A percentile compares a stretch with the other conserved stretches of the same genome.
Evolutionary conservation across 2,797 vertebrate species (phyloP).

Genomic region (Clarias platycephalus): DNA sequence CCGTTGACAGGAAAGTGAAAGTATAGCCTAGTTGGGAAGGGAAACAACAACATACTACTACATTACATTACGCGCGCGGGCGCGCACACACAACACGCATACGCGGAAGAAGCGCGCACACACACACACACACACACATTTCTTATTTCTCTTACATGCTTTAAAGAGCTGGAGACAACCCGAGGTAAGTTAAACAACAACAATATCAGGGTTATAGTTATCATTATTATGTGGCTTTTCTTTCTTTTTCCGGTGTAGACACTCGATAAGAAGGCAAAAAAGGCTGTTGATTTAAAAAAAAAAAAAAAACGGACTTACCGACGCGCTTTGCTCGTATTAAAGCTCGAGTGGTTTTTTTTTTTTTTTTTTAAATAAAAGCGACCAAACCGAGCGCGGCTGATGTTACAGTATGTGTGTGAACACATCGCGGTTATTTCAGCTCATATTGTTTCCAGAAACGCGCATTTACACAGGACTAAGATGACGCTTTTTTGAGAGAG

Average conservation of each 20-base stretch:
- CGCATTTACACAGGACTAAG: neutral
- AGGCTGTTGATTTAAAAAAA: too few relatives aligned
- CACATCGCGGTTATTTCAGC: too few relatives aligned
- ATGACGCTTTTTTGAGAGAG: neutral
- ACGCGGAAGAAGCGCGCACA: conserved; percentile 15
- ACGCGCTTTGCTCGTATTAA: neutral
- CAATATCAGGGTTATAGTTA: too few relatives aligned
- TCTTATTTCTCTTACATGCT: conserved; percentile 42
- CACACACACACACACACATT: conserved; percentile 21
- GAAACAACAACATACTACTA: conserved; percentile 14
- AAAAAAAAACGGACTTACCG: neutral
- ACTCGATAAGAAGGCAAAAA: too few relatives aligned
- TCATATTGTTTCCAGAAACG: neutral
- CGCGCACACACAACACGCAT: conserved; percentile 13
- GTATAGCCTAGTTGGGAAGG: conserved; percentile 40
- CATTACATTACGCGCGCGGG: neutral
- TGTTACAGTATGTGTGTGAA: too few relatives aligned
- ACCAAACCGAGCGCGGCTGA: neutral
- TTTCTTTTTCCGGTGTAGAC: neutral
- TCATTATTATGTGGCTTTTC: neutral
- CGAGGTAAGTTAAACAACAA: conserved; percentile 26
- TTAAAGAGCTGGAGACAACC: conserved; percentile 47
- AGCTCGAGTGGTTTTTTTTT: neutral
- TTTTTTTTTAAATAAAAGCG: too few relatives aligned
- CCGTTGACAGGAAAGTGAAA: conserved; percentile 49